Conservation (phyloP, 1,140 invertebrate species). For the Diachasmimorpha longicaudata region DNA sequence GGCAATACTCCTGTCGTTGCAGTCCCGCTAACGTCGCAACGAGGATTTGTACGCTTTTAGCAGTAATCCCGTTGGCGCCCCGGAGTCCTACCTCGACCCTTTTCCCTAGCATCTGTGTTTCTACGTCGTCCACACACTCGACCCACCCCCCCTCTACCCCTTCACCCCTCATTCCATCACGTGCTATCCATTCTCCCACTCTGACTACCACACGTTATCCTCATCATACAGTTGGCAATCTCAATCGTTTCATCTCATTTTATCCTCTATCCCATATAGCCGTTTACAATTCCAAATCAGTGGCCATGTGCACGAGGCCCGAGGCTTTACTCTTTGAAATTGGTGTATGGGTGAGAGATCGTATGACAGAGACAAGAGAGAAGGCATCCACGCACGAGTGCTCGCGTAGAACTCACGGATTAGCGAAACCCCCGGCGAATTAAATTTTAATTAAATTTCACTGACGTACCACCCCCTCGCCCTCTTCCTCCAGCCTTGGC, state of each 20-base stretch:
- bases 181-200: not conserved
- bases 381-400: conserved; percentile 12
- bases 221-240: not conserved
- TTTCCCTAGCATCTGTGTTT: conserved; percentile 1
- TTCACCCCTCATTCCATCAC: not conserved
- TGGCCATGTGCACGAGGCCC: not conserved
- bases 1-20: not conserved
- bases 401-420: conserved; percentile 46
- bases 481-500: no score
- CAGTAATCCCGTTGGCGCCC: conserved; percentile 42
- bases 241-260: not conserved
- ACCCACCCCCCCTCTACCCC: not conserved
- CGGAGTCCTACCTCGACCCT: conserved; percentile 18
- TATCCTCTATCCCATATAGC: not conserved
- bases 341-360: conserved; percentile 5
- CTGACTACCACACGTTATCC: not conserved
- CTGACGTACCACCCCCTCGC: not conserved
- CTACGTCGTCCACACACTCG: not conserved
- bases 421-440: conserved; percentile 48
- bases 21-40: conserved; percentile 29
- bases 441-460: conserved; percentile 57
- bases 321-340: conserved; percentile 2
- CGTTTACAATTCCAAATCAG: not conserved
- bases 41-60: conserved; percentile 57
- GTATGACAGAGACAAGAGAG: conserved; percentile 3